Evolutionary conservation across 1,140 invertebrate species (phyloP), one percentile per base, ranked within the genome.

Genomic region (Choristoneura fumiferana): DNA sequence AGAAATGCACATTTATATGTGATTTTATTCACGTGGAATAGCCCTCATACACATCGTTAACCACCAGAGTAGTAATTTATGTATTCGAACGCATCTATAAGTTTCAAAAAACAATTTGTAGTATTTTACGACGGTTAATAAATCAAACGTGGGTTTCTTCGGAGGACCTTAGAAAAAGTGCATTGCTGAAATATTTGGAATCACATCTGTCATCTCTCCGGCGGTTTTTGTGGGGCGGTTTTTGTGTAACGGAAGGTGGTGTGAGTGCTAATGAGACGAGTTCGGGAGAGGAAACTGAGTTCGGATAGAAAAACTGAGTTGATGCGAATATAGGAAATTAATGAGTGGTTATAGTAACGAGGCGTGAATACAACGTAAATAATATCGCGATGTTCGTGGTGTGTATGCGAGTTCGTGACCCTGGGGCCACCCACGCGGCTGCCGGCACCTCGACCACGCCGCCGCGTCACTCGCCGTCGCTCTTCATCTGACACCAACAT

Each of bases 161-260:
- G 10, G n/a, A 49, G 80, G 84, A 82, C 80, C 79, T 74, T 65
- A 73, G 65, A 73, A 83, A 75, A 60, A 72, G 73, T 57, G 72
- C 79, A 80, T 83, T 81, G 81, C 76, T 69, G 80, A 82, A 86
- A 86, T 88, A 81, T 85, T 81, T 86, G 69, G 65, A 73, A 81
- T 76, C 73, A 63, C 71, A 73, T 83, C 81, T 86, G 80, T 82
- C 80, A 84, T 70, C 73, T 75, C 69, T 67, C 53, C 58, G 56
- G 34, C 33, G 29, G 63, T 75, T 85, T 84, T 85, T 81, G 71
- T 66, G 53, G 15, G 37, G 38, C 10, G 39, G 60, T 78, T 82
- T 86, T 84, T 78, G 67, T 72, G 53, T 12, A 54, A 36, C 53
- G 35, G 39, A 63, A 54, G 69, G 69, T 71, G 70, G 68, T 58